Evolutionary conservation across 2,113 vertebrate species (phyloP), one percentile per base, ranked within the genome.

Genomic region (Apus apus): DNA sequence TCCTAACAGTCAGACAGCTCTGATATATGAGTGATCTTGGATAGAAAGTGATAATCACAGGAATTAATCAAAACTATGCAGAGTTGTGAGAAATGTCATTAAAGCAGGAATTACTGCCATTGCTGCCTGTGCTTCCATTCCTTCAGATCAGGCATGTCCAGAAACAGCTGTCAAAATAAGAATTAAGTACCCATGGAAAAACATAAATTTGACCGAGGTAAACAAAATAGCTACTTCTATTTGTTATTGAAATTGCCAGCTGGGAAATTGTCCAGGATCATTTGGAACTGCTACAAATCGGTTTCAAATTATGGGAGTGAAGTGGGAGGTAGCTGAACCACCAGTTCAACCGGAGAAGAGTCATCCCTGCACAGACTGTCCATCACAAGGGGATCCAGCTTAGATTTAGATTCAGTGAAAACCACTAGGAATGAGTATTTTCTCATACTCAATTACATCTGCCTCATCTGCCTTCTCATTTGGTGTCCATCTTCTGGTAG

Each of bases 141-240:
- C 27, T 79, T 91, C 71, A 65, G 76, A 85, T 56, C 3, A 0
- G 29, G 12, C 29, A 12, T 34, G n/a, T 81, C 26, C 30, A 71
- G 62, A 79, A 93, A 76, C 70, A 82, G 66, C 66, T 96, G 70
- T 73, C 70, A 77, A 83, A 79, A 22, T 61, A 76, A 95, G 38
- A 72, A 93, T 91, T 61, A 91, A 87, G 45, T 12, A 81, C 34
- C 48, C 30, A 34, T 6, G 6, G 70, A 17, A 78, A 89, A 77
- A 43, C 57, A 26, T 32, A 77, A 89, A 87, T 23, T 19, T 15
- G 66, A 46, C 11, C 34, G 77, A 76, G 29, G 73, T 72, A 85
- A 95, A 95, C 68, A 82, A 93, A 97, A 76, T 20, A 50, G 9
- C 13, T 53, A 30, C 8, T 68, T 87, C 71, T 87, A 29, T 45